These are phyloP conservation scores for Epicampocera succincta DNA, from an alignment of 2,888 invertebrate genomes.

Conservation along the genomic window DNA sequence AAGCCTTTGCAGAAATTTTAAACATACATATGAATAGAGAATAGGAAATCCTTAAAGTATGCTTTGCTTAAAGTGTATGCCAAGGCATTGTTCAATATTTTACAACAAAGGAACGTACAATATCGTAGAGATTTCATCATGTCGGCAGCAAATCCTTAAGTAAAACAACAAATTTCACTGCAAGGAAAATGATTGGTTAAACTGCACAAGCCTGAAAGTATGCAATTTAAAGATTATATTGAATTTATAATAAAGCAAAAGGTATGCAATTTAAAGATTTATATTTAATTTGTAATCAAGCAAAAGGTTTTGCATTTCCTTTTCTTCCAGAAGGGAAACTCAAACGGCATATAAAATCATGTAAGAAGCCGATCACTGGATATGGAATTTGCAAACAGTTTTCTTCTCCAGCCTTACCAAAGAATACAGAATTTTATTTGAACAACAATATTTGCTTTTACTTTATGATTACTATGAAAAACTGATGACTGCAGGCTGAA, in stretches of 20 bases:
- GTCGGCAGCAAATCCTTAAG: not conserved
- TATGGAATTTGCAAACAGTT: too few species aligned
- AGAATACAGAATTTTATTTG: too few species aligned
- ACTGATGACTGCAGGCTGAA: too few species aligned
- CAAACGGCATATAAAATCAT: not conserved
- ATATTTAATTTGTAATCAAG: not conserved
- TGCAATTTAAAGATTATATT: constrained; percentile 39
- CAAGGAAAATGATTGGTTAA: not conserved
- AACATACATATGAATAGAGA: not conserved
- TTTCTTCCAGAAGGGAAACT: not conserved
- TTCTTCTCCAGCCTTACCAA: too few species aligned
- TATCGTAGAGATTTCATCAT: not conserved
- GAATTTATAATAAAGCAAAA: constrained; percentile 4
- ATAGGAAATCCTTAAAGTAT: constrained; percentile 14
- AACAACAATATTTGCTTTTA: too few species aligned
- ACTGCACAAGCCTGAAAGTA: constrained; percentile 42
- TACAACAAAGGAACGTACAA: not conserved
- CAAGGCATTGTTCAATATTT: constrained; percentile 1
- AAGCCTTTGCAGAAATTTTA: not conserved
- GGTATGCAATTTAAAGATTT: constrained; percentile 47
- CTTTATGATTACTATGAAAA: too few species aligned
- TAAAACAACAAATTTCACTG: not conserved
- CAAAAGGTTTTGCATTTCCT: constrained; percentile 15
- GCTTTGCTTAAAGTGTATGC: not conserved
- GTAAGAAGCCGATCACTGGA: not conserved